Conservation (phyloP, 2,888 invertebrate species). For the Cinara cedri region DNA sequence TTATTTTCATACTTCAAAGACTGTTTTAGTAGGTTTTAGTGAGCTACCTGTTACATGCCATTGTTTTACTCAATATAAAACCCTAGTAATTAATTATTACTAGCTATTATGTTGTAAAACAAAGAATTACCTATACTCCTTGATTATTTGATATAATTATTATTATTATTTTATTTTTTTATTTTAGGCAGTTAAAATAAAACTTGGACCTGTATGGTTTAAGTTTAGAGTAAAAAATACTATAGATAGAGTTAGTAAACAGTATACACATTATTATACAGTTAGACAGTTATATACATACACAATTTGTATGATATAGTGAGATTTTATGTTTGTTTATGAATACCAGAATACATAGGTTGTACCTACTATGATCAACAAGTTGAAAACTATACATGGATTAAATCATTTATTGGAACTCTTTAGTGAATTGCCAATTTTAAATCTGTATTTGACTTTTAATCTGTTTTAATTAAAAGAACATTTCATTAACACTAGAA, state of each 20-base stretch:
- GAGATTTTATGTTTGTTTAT: background rate
- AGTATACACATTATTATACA: background rate
- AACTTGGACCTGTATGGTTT: constrained; percentile 31
- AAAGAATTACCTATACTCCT: constrained; percentile 6
- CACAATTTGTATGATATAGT: background rate
- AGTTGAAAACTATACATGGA: no score
- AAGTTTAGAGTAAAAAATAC: constrained; percentile 23
- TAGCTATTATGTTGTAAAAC: constrained; percentile 5
- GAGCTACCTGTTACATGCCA: background rate
- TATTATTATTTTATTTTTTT: background rate
- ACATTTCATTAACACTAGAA: no score
- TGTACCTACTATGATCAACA: no score
- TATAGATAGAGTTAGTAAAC: background rate
- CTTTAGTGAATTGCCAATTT: background rate
- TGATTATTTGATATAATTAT: no score
- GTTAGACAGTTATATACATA: background rate
- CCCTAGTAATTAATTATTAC: background rate
- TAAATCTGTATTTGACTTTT: no score
- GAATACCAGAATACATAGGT: no score
- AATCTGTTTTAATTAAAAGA: no score
- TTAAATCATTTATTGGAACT: background rate
- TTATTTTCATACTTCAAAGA: no score
- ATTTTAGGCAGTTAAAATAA: constrained; percentile 40
- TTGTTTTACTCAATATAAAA: constrained; percentile 14
- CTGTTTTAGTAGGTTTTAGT: background rate